Evolutionary conservation across 2,113 vertebrate species (phyloP).

Genomic region (Arvicanthis niloticus): DNA sequence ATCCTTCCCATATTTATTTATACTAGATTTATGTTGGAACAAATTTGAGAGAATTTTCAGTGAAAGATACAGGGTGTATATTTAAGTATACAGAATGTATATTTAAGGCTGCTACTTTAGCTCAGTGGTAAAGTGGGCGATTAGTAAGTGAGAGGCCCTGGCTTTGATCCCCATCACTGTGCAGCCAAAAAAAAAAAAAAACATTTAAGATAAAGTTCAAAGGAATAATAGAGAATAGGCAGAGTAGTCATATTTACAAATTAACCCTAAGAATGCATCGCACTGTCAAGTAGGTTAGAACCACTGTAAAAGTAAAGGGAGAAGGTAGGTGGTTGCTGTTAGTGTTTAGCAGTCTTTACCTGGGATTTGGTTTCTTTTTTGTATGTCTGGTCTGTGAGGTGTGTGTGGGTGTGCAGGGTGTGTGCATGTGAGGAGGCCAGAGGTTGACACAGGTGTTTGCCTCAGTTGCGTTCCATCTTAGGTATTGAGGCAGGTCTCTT

Average conservation of each 20-base stretch:
- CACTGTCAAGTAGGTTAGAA: not conserved
- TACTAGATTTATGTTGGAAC: not conserved
- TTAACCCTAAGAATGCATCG: constrained; percentile 11
- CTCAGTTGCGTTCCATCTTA: not conserved
- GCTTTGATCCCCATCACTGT: not conserved
- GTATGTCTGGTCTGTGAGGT: not conserved
- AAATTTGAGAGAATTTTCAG: constrained; percentile 6
- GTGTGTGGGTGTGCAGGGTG: not conserved
- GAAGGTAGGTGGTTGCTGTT: not conserved
- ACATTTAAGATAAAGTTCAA: constrained; percentile 24
- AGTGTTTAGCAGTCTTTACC: not conserved
- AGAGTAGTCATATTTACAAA: constrained; percentile 13
- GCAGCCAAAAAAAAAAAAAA: not conserved
- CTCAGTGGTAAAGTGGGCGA: not conserved
- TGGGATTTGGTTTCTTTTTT: not conserved
- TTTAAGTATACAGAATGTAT: not conserved
- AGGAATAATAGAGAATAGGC: constrained; percentile 28
- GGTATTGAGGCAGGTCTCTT: not conserved
- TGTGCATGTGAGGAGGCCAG: not conserved
- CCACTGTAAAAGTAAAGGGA: constrained; percentile 48
- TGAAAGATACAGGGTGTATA: constrained; percentile 5
- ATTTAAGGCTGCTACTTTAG: not conserved
- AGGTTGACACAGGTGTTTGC: not conserved
- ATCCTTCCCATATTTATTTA: constrained; percentile 32
- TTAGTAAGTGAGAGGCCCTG: not conserved